A percentile compares a stretch with the other conserved stretches of the same genome.
Conservation (phyloP, 2,797 vertebrate species). For the Galago senegalensis region DNA sequence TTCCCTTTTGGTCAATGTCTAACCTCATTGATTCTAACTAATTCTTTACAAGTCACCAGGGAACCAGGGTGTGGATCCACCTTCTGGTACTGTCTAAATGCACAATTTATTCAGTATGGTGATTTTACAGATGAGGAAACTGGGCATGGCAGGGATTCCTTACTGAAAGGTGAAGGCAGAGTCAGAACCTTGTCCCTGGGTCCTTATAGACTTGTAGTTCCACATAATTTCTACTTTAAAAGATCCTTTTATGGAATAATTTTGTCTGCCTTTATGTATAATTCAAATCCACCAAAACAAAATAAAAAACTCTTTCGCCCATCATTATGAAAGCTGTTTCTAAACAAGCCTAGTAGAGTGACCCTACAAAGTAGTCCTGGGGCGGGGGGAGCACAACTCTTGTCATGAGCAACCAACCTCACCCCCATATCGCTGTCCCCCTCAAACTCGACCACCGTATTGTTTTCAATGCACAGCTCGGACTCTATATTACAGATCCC, state of each 20-base stretch:
- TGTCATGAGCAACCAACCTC: not conserved
- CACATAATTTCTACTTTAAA: not conserved
- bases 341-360: not conserved
- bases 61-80: accelerated
- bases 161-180: not conserved
- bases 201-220: not conserved
- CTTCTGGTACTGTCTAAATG: not conserved
- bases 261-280: not conserved
- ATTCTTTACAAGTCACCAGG: not conserved
- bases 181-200: not conserved
- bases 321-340: not conserved
- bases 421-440: accelerated
- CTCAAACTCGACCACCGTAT: not conserved
- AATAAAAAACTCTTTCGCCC: not conserved
- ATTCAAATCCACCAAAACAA: conserved; percentile 10
- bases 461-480: not conserved
- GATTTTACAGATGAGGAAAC: not conserved
- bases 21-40: not conserved
- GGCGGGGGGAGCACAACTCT: not conserved
- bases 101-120: not conserved
- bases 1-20: not conserved
- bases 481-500: not conserved
- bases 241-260: not conserved
- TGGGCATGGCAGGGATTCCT: not conserved
- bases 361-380: not conserved